Evolutionary conservation across 2,113 vertebrate species (phyloP).

Genomic region (Gila orcuttii): DNA sequence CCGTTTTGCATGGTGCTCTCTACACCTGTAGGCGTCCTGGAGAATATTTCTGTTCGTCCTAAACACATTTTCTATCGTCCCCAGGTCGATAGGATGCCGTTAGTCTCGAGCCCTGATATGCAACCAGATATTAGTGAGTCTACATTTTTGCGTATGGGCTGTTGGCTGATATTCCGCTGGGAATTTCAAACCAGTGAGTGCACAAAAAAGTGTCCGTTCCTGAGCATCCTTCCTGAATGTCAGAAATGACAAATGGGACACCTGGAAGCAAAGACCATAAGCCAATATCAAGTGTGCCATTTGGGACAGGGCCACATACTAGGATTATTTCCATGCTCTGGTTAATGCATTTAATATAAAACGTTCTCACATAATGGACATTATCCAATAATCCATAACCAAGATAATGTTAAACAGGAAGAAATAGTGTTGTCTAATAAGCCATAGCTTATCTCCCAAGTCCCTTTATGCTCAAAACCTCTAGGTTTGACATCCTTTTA

Average conservation of each 20-base stretch:
- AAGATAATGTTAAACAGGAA: not conserved
- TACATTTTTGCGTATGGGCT: not conserved
- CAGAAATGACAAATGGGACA: not conserved
- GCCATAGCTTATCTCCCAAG: slow-evolving; percentile 1
- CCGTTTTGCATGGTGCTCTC: too few relatives aligned
- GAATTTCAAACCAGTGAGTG: not conserved
- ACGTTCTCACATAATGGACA: not conserved
- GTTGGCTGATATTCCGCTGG: not conserved
- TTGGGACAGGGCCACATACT: not conserved
- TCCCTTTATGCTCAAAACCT: not conserved
- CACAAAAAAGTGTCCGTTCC: not conserved
- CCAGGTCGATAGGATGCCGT: too few relatives aligned
- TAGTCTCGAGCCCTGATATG: too few relatives aligned
- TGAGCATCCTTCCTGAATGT: not conserved
- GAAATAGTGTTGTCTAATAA: not conserved
- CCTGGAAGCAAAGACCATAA: not conserved
- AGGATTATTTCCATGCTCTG: not conserved
- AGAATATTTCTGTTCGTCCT: too few relatives aligned
- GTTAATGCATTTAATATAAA: not conserved
- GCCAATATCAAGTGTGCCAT: not conserved
- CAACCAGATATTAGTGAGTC: not conserved
- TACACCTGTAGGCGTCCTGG: too few relatives aligned
- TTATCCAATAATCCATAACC: not conserved
- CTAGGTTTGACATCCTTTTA: slow-evolving; percentile 3
- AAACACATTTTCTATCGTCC: too few relatives aligned